These are phyloP conservation scores for Eumaeus atala DNA, from an alignment of 1,140 invertebrate genomes.

Conservation along the genomic window DNA sequence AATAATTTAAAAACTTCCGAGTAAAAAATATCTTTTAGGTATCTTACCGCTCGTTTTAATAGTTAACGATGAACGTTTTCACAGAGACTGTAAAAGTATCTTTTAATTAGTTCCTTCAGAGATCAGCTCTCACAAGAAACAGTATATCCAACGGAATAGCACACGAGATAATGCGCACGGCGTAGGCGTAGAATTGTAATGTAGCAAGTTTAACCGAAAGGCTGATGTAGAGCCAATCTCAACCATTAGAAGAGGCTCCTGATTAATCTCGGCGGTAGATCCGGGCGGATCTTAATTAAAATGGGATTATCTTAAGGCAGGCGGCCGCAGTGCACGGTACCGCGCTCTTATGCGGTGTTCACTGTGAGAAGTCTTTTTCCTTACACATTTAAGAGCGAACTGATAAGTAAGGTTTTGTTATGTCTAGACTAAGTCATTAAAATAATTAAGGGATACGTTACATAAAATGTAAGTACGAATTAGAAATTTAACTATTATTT, in stretches of 20 bases:
- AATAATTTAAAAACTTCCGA: conserved; percentile 10
- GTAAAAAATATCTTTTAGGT: conserved; percentile 6
- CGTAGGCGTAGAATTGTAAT: not conserved
- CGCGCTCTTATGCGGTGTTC: conserved; percentile 11
- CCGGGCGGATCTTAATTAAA: conserved; percentile 51
- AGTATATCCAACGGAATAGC: conserved; percentile 6
- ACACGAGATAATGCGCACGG: conserved; percentile 3
- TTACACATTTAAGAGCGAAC: conserved; percentile 24
- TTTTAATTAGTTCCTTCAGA: conserved; percentile 7
- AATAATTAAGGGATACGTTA: not conserved
- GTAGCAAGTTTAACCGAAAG: conserved; percentile 19
- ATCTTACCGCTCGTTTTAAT: not conserved
- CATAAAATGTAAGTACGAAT: no score
- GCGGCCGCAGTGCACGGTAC: conserved; percentile 14
- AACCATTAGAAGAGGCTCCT: conserved; percentile 31
- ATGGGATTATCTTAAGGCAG: conserved; percentile 48
- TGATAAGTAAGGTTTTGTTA: conserved; percentile 23
- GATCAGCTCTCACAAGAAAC: conserved; percentile 1
- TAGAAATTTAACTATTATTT: no score
- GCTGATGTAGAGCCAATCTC: conserved; percentile 26
- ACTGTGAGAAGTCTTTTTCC: conserved; percentile 22
- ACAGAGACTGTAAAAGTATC: conserved; percentile 3
- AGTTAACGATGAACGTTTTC: conserved; percentile 7
- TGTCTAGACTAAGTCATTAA: conserved; percentile 14
- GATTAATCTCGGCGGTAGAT: conserved; percentile 49